Evolutionary conservation across 2,797 vertebrate species (phyloP), one percentile per base, ranked within the genome.

Genomic region (Mastacembelus armatus): DNA sequence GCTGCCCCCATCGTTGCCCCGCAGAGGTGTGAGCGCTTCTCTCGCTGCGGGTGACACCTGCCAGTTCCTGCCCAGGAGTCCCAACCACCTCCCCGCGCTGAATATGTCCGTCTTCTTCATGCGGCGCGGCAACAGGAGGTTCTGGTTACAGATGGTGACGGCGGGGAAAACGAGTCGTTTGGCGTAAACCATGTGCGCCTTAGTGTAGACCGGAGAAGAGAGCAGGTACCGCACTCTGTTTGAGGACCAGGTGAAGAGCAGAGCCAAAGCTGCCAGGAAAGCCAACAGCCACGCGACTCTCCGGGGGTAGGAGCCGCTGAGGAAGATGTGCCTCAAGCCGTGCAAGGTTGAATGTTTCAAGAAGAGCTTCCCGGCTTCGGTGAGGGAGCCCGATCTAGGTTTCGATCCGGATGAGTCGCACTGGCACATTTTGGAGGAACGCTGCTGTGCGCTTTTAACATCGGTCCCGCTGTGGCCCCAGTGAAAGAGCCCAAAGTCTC

Each of bases 101-200:
- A 95, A 94, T 21, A 95, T 90, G 83, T 95, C 95, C 21, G 93
- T 90, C 58, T 93, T 94, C 79, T 91, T 92, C 94, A 95, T 95
- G 69, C 93, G 92, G 52, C 92, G 85, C 15, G 93, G 93, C 62
- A 94, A 86, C 58, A 95, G 77, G 2, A 94, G 86, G 85, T 95
- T 95, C 72, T 93, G 93, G 89, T 95, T 95, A 44, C 94, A 95
- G 19, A 95, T 93, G 57, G 95, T 95, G 60, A 95, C 93, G 4
- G 95, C 94, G 18, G 95, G 95, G 72, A 95, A 95, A 2, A 93
- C 92, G 0, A 95, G 92, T 4, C 94, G 89, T 70, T 92, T 94
- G 66, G 93, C 93, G 77, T 94, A 94, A 11, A 92, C 91, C 92
- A 95, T 91, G 87, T 95, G 94, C 85, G 94, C 92, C 54, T 93